phyloP scores from a whole-genome alignment of 2,888 invertebrate species.

The Pterobdella sp. region DNA sequence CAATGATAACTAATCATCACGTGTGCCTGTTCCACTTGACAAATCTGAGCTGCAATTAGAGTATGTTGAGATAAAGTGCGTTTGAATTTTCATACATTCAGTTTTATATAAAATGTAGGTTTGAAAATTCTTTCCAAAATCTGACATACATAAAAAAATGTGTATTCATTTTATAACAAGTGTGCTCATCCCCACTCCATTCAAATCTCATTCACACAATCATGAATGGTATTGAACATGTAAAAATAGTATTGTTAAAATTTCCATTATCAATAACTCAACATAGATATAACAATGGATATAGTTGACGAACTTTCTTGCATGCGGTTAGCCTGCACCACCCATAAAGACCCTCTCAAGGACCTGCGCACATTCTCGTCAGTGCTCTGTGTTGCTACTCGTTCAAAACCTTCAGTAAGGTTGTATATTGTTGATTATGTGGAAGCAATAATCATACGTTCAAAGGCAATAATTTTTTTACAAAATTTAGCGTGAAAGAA shows the following conservation, averaged over 20 bases:
- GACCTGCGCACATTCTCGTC: slow-evolving; percentile 41
- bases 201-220: too few species aligned
- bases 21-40: slow-evolving; percentile 34
- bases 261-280: too few species aligned
- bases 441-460: too few species aligned
- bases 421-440: too few species aligned
- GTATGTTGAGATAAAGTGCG: background rate
- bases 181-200: background rate
- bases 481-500: too few species aligned
- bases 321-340: too few species aligned
- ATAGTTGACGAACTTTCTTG: background rate
- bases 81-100: slow-evolving; percentile 11
- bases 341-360: slow-evolving; percentile 47
- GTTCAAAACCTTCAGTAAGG: slow-evolving; percentile 38
- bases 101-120: too few species aligned
- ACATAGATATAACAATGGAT: background rate
- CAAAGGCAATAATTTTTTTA: too few species aligned
- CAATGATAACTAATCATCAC: slow-evolving; percentile 41
- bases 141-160: too few species aligned
- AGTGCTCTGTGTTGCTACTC: slow-evolving; percentile 37
- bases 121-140: too few species aligned
- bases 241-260: too few species aligned
- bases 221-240: too few species aligned
- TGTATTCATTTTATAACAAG: background rate
- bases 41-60: slow-evolving; percentile 1